phyloP scores from a whole-genome alignment of 2,113 vertebrate species.

The Sebastes schlegelii region DNA sequence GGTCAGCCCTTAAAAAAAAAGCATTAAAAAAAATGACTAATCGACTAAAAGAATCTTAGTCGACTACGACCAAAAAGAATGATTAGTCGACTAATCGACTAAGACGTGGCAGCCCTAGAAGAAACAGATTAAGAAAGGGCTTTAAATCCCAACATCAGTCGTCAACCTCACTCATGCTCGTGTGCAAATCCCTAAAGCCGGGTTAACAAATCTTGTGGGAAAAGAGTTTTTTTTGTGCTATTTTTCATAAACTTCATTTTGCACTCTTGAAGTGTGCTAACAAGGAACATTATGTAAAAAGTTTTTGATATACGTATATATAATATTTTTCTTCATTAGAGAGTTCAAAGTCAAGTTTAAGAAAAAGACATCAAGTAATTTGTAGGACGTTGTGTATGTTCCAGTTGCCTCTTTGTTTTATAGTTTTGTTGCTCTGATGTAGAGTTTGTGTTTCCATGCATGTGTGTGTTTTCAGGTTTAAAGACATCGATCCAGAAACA shows the following conservation, averaged over 20 bases:
- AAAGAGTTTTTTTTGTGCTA: not conserved
- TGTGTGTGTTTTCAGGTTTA: constrained; percentile 83
- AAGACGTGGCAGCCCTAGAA: not conserved
- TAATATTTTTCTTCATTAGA: not conserved
- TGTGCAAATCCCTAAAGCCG: not conserved
- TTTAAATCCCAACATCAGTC: not conserved
- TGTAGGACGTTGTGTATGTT: too few relatives aligned
- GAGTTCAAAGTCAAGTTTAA: not conserved
- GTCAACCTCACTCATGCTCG: not conserved
- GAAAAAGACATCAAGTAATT: not conserved
- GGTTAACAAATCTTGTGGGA: not conserved
- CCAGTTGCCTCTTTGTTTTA: not conserved
- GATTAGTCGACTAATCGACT: too few relatives aligned
- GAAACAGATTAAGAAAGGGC: not conserved
- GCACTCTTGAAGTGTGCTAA: not conserved
- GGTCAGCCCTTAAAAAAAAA: too few relatives aligned
- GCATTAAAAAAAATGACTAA: too few relatives aligned
- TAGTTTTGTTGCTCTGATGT: not conserved
- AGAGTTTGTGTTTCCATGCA: not conserved
- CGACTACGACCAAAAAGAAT: too few relatives aligned
- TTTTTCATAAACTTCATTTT: not conserved
- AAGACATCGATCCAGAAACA: constrained; percentile 89
- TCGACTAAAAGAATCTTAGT: too few relatives aligned
- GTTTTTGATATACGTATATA: not conserved
- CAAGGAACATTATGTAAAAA: not conserved